phyloP scores from a whole-genome alignment of 2,888 invertebrate species.

The Melitaea athalia region DNA sequence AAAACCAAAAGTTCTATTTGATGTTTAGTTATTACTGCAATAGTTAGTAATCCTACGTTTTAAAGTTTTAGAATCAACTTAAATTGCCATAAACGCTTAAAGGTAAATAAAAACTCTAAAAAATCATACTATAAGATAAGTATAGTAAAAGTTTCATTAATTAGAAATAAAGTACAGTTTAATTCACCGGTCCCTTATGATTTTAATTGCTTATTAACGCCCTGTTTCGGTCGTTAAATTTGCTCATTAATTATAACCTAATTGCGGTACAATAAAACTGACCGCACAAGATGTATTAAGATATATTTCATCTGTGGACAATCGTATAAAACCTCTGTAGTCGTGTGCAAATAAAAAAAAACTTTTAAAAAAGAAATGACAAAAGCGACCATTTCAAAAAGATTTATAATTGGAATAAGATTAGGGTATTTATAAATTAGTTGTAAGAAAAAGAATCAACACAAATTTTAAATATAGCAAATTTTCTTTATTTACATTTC shows the following conservation, averaged over 20 bases:
- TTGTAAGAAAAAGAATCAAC: not conserved
- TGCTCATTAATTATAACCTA: slow-evolving; percentile 44
- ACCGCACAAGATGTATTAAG: slow-evolving; percentile 10
- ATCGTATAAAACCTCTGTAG: not conserved
- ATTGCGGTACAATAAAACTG: slow-evolving; percentile 27
- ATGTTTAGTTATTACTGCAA: no score
- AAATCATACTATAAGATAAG: slow-evolving; percentile 2
- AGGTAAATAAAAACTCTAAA: not conserved
- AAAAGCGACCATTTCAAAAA: not conserved
- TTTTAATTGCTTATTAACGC: slow-evolving; percentile 50
- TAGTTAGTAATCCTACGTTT: no score
- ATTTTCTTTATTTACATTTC: not conserved
- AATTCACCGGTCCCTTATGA: slow-evolving; percentile 41
- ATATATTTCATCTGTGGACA: slow-evolving; percentile 1
- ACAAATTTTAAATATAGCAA: not conserved
- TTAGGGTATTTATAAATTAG: not conserved
- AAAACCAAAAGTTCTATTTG: no score
- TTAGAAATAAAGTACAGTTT: slow-evolving; percentile 33
- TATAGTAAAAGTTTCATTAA: slow-evolving; percentile 30
- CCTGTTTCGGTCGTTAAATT: slow-evolving; percentile 35
- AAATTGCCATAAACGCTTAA: no score
- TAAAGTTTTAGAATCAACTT: no score
- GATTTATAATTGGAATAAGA: not conserved
- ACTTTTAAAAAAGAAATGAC: not conserved
- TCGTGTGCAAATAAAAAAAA: slow-evolving; percentile 4